Evolutionary conservation across 2,797 vertebrate species (phyloP).

Genomic region (Hypotaenidia okinawae): DNA sequence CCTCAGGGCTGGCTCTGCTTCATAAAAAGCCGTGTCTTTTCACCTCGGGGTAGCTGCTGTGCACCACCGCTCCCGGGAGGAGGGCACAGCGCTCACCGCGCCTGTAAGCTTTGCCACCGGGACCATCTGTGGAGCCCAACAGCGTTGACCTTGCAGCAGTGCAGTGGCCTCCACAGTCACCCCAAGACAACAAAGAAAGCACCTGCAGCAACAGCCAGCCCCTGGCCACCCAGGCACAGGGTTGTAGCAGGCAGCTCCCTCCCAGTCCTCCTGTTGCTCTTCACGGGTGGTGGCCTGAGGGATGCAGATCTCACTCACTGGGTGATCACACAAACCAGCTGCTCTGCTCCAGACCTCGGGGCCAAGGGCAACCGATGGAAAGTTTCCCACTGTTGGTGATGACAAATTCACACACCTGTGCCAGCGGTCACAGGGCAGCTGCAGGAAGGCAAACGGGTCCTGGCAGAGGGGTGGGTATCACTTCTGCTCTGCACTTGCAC

Average conservation of each 20-base stretch:
- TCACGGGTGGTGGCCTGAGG: fast-evolving
- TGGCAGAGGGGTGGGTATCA: not conserved
- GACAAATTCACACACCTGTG: not conserved
- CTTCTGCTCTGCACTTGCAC: not conserved
- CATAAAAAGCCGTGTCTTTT: not conserved
- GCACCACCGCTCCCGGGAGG: not conserved
- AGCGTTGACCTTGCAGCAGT: fast-evolving
- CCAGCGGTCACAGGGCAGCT: not conserved
- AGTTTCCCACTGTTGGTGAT: not conserved
- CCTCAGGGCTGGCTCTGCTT: not conserved
- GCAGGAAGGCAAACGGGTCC: not conserved
- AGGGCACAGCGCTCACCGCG: fast-evolving
- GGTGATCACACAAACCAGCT: fast-evolving
- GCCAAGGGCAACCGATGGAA: not conserved
- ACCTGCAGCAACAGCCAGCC: fast-evolving
- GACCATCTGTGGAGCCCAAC: not conserved
- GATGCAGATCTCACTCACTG: fast-evolving
- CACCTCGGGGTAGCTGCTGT: not conserved
- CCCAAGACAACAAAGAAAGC: not conserved
- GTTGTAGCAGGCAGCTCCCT: not conserved
- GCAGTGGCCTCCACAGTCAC: not conserved
- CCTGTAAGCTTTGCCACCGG: not conserved
- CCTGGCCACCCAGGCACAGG: not conserved
- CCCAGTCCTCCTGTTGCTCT: not conserved
- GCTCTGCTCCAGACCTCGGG: not conserved